phyloP scores from a whole-genome alignment of 2,797 vertebrate genomes.

The Columba guinea region DNA sequence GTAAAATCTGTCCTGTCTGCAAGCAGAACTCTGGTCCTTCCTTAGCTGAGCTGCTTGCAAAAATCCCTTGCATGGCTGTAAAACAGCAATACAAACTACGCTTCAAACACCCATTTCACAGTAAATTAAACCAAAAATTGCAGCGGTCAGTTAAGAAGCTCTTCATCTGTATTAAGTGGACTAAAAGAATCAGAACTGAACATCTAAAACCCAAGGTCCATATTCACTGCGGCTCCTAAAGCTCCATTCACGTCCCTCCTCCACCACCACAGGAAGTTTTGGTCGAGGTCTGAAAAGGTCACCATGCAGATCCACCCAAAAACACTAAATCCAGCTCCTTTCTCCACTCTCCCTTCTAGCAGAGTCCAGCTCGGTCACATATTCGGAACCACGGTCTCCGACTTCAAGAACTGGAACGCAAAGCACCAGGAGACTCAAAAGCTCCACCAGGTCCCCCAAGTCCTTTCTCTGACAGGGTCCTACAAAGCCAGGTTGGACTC shows the following conservation, averaged over 20 bases:
- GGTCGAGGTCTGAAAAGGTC: neutral
- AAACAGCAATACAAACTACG: neutral
- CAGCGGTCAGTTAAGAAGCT: neutral
- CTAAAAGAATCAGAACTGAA: neutral
- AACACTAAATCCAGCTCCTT: neutral
- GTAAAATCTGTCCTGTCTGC: neutral
- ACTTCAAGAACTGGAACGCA: neutral
- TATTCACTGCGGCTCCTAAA: fast-evolving
- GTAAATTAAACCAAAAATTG: neutral
- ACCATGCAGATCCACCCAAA: neutral
- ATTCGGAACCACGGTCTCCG: fast-evolving
- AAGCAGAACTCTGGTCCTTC: neutral
- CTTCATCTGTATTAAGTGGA: neutral
- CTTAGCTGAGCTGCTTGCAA: fast-evolving
- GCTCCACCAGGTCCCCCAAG: neutral
- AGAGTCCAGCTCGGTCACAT: fast-evolving
- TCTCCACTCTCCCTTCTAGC: fast-evolving
- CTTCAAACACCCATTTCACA: neutral
- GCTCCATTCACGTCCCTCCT: neutral
- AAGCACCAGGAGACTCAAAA: fast-evolving
- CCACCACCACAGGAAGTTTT: neutral
- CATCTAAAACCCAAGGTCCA: neutral
- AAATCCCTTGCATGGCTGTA: neutral
- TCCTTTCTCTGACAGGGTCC: neutral
- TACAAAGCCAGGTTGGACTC: no score